Percentiles rank a stretch among this genome's conserved stretches.
These are phyloP conservation scores for Polyommatus icarus DNA, from an alignment of 2,888 invertebrate species.

Conservation along the genomic window DNA sequence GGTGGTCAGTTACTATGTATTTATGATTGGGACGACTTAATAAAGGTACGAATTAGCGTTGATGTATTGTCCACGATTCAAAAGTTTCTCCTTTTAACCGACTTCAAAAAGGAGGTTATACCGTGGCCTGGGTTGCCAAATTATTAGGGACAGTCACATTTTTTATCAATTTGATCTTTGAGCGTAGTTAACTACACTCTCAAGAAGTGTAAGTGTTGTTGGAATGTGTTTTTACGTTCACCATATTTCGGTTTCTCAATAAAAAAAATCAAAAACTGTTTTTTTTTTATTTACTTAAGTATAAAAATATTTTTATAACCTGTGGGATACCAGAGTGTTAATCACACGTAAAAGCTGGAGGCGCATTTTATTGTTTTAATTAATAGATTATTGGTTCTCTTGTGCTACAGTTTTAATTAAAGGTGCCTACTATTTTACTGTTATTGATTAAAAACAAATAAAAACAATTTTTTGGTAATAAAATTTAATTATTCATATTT, in stretches of 20 bases:
- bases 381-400: neutral
- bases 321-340: neutral
- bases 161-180: neutral
- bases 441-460: neutral
- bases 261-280: neutral
- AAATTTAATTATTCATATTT: neutral
- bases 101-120: too few species aligned
- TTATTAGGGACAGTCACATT: neutral
- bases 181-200: neutral
- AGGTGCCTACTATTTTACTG: neutral
- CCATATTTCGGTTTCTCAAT: neutral
- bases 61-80: constrained; percentile 8
- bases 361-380: neutral
- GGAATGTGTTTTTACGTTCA: neutral
- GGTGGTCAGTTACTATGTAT: neutral
- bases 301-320: neutral
- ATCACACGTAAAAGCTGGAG: neutral
- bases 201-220: neutral
- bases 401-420: neutral
- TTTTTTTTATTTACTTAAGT: neutral
- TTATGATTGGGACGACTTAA: constrained; percentile 13
- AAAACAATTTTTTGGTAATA: neutral
- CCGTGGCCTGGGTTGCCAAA: neutral
- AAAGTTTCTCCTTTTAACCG: neutral
- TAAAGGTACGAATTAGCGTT: constrained; percentile 7